Base-by-base conservation (phyloP, 2,797 vertebrate genomes). In the Halcyon smyrnensis region DNA sequence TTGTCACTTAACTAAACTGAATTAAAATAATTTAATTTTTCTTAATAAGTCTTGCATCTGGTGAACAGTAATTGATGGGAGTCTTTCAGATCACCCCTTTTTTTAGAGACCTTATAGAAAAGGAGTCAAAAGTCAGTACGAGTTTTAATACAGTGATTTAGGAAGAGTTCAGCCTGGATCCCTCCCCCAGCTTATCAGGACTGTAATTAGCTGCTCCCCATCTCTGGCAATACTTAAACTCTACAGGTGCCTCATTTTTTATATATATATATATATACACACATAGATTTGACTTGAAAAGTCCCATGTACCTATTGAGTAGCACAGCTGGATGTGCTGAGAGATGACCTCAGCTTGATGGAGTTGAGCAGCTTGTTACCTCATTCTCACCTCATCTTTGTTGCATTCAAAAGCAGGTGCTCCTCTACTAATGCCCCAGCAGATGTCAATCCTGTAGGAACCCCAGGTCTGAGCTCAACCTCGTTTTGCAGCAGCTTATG, bases 211-310 rank as follows among this genome's bases (percentile, higher is more conserved):
- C 67, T 73, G 46, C 43, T 90, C 54, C 78, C 67, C 82, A 62
- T 46, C 34, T 46, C 86, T 79, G 63, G 45, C 80, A 84, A 30
- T 24, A 14, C 32, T 75, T 50, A 50, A 78, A 32, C 6, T 57
- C 41, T 23, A 5, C 12, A 79, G 65, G 53, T 86, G 77, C 43
- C 57, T 92, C 77, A 32, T 68, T 88, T 83, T 75, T 28, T 7
- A 48, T 0, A 1, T 7, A 18, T 25, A 46, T n/a, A 79, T 6
- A 60, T 7, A 21, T 3, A 25, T 0, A 1, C 5, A 19, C 2
- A 23, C 0, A 0, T 18, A 71, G 46, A 37, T 79, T 84, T 92
- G 39, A 15, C 36, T 90, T 82, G 27, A 68, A 84, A 71, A 53
- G 41, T 62, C 63, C 50, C 43, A 14, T 3, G 8, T 36, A 25